Evolutionary conservation across 2,888 invertebrate genomes (phyloP).

Genomic region (Xylota segnis): DNA sequence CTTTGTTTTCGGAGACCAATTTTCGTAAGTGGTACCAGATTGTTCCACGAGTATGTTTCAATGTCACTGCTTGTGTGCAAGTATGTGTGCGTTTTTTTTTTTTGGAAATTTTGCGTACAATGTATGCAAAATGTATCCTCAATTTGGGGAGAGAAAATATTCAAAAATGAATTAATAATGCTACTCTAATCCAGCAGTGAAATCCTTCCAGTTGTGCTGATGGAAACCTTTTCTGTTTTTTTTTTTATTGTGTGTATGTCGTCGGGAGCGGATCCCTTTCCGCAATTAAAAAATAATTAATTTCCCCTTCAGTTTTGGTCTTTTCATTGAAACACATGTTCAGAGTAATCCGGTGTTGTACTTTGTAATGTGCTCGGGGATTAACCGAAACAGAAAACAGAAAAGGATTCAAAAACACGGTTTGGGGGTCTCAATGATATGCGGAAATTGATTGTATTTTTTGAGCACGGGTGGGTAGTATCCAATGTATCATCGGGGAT

Average conservation of each 20-base stretch:
- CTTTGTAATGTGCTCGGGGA: background rate
- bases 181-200: background rate
- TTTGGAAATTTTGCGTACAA: background rate
- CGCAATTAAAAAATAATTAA: constrained; percentile 5
- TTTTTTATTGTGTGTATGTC: background rate
- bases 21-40: background rate
- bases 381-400: background rate
- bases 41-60: background rate
- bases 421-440: background rate
- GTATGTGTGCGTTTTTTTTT: background rate
- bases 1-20: background rate
- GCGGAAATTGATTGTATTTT: constrained; percentile 3
- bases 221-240: constrained; percentile 3
- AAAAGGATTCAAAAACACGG: background rate
- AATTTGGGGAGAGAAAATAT: background rate
- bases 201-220: background rate
- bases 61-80: background rate
- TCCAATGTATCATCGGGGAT: background rate
- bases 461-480: background rate
- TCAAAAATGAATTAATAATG: constrained; percentile 5
- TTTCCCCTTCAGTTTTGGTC: background rate
- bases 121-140: background rate
- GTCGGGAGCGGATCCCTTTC: background rate
- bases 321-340: background rate
- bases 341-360: background rate